Conservation (phyloP, 2,888 invertebrate genomes). For the Serrognathus titanus region DNA sequence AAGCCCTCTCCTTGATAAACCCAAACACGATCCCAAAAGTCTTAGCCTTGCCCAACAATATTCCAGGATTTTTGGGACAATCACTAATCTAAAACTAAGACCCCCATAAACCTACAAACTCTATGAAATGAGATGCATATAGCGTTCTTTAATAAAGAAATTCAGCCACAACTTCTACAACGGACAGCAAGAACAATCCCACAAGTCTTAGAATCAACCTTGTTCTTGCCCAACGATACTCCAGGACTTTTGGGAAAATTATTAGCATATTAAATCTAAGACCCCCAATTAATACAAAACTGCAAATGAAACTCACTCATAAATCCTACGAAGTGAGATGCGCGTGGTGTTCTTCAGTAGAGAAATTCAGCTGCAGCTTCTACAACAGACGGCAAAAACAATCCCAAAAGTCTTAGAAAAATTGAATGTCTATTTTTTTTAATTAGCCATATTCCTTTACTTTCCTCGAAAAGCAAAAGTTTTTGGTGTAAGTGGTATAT, state of each 20-base stretch:
- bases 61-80: too few relatives aligned
- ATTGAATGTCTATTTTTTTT: too few relatives aligned
- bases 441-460: too few relatives aligned
- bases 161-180: constrained; percentile 75
- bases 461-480: too few relatives aligned
- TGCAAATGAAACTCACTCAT: constrained; percentile 84
- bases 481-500: too few relatives aligned
- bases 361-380: constrained; percentile 74
- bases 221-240: too few relatives aligned
- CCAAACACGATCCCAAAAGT: neutral
- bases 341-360: constrained; percentile 78
- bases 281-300: constrained; percentile 56
- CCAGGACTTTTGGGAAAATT: too few relatives aligned
- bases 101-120: constrained; percentile 62
- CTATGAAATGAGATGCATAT: constrained; percentile 80
- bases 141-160: constrained; percentile 72
- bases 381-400: constrained; percentile 56
- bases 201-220: too few relatives aligned
- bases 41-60: too few relatives aligned
- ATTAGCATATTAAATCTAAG: too few relatives aligned
- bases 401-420: too few relatives aligned
- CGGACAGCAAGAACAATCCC: constrained; percentile 58
- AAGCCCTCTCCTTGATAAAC: constrained; percentile 76
- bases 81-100: too few relatives aligned
- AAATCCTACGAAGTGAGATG: constrained; percentile 82